These are phyloP conservation scores for Buathra laborator DNA, from an alignment of 2,888 invertebrate genomes.

Conservation along the genomic window DNA sequence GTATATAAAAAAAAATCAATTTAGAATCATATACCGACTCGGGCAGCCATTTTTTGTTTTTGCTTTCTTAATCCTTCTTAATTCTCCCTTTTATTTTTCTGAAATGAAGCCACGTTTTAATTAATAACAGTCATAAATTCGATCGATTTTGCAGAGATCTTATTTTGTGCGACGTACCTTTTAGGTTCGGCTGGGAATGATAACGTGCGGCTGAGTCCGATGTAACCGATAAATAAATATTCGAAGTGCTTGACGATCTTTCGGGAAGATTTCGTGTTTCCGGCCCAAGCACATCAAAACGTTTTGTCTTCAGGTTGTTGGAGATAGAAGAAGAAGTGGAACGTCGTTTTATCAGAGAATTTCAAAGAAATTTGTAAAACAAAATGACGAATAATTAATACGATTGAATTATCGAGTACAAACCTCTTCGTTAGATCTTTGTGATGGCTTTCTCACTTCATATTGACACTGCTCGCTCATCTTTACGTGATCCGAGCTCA, in stretches of 20 bases:
- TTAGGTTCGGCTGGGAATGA: constrained; percentile 70
- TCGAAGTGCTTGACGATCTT: too few relatives aligned
- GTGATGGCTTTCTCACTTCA: constrained; percentile 72
- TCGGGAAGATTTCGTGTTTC: too few relatives aligned
- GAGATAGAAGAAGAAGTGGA: constrained; percentile 69
- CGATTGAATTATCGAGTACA: constrained; percentile 62
- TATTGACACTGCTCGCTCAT: constrained; percentile 79
- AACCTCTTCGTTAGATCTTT: constrained; percentile 78
- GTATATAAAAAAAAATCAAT: constrained; percentile 33
- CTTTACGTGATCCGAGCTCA: constrained; percentile 75
- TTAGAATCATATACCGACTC: constrained; percentile 6
- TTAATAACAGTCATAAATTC: background rate
- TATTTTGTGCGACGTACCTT: constrained; percentile 54
- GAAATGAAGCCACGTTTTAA: constrained; percentile 47
- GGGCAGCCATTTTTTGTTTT: background rate
- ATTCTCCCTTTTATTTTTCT: constrained; percentile 77
- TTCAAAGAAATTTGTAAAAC: background rate
- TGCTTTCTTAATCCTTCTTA: constrained; percentile 47
- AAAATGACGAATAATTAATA: background rate
- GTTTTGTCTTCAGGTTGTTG: constrained; percentile 61
- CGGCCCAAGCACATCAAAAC: constrained; percentile 4
- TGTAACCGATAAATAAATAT: constrained; percentile 65
- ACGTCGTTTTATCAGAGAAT: constrained; percentile 37
- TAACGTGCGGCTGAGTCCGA: constrained; percentile 75
- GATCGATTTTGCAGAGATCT: background rate